Percentiles rank a stretch among this genome's conserved stretches.
phyloP scores from a whole-genome alignment of 2,797 vertebrate genomes.

The Tarsius wallacei region DNA sequence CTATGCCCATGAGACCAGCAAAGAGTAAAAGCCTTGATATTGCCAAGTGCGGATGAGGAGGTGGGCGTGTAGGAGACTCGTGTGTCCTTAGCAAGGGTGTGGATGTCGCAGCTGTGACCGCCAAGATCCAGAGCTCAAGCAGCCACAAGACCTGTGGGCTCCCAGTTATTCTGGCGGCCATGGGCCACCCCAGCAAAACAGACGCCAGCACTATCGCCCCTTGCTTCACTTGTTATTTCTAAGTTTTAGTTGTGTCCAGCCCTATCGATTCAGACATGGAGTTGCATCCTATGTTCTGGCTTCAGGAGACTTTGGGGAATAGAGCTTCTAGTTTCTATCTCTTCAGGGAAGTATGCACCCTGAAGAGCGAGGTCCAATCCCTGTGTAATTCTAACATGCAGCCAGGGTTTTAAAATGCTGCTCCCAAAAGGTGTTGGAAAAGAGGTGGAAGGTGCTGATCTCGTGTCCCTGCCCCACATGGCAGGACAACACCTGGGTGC shows the following conservation, averaged over 20 bases:
- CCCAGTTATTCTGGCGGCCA: neutral
- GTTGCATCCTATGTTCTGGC: neutral
- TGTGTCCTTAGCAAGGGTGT: neutral
- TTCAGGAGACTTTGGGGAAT: neutral
- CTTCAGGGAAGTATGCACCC: neutral
- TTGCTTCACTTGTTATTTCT: neutral
- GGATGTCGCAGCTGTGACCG: neutral
- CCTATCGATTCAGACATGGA: slow-evolving; percentile 19
- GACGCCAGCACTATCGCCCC: neutral
- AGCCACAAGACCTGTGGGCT: neutral
- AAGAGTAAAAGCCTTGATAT: slow-evolving; percentile 3
- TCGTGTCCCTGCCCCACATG: neutral
- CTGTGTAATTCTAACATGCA: too few relatives aligned
- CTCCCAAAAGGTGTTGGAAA: neutral
- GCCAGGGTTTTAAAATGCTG: too few relatives aligned
- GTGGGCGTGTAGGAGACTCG: neutral
- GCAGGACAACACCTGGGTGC: neutral
- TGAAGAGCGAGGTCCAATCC: neutral
- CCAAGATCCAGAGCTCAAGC: neutral
- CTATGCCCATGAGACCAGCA: slow-evolving; percentile 2
- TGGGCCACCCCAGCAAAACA: neutral
- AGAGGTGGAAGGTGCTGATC: neutral
- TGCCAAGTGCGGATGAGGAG: neutral
- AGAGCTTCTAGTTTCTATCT: neutral
- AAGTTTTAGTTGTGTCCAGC: neutral